Conservation (phyloP, 2,113 vertebrate genomes). For the Clinocottus analis region DNA sequence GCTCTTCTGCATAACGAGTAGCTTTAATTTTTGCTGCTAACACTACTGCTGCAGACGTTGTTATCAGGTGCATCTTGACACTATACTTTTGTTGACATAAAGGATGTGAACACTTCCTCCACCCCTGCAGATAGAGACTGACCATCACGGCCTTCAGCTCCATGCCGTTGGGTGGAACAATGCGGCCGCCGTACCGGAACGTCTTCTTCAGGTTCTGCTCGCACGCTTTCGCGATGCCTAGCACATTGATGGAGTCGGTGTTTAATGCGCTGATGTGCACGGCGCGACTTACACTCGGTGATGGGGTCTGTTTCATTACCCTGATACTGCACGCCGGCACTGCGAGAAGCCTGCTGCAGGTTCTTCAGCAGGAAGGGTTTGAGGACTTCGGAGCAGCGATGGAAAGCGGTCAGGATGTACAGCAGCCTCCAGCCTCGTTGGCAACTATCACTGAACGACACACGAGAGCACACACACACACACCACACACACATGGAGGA, state of each 20-base stretch:
- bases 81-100: no score
- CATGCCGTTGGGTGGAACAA: conserved; percentile 88
- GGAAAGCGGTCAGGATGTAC: conserved; percentile 91
- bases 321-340: conserved; percentile 88
- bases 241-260: conserved; percentile 2
- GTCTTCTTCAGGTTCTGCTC: conserved; percentile 95
- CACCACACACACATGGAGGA: not conserved
- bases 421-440: conserved; percentile 95
- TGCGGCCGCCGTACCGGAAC: conserved; percentile 88
- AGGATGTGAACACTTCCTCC: not conserved
- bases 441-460: conserved; percentile 91
- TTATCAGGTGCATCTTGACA: not conserved
- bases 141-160: conserved; percentile 97
- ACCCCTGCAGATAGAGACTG: conserved; percentile 58
- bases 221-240: conserved; percentile 94
- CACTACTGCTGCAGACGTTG: not conserved
- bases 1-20: not conserved
- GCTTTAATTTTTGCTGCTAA: not conserved
- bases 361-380: conserved; percentile 87
- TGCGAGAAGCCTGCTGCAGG: conserved; percentile 85
- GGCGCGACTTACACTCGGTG: not conserved
- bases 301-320: conserved; percentile 77
- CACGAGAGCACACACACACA: not conserved
- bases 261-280: not conserved
- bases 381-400: conserved; percentile 92